phyloP scores from a whole-genome alignment of 2,888 invertebrate species.

The Crematogaster levior region DNA sequence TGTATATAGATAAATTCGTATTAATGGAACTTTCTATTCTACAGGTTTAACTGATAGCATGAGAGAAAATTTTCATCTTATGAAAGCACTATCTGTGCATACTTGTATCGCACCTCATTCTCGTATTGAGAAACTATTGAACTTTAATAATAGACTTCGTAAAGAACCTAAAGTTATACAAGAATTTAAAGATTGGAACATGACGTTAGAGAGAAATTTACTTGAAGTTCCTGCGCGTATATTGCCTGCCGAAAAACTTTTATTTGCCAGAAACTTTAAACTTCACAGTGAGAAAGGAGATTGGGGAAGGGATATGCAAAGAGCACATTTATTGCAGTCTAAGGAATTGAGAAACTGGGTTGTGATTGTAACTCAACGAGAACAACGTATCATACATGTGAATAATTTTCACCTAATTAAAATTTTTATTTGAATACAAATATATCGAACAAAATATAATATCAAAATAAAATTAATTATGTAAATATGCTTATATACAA shows the following conservation, averaged over 20 bases:
- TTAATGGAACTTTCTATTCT: background rate
- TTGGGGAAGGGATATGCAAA: conserved; percentile 91
- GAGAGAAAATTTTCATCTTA: conserved; percentile 88
- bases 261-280: conserved; percentile 84
- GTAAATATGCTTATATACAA: background rate
- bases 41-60: conserved; percentile 88
- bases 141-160: conserved; percentile 89
- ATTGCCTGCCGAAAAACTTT: conserved; percentile 89
- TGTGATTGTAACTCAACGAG: conserved; percentile 79
- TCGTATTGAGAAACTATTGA: conserved; percentile 89
- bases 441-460: background rate
- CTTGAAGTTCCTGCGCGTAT: conserved; percentile 90
- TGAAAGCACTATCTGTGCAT: conserved; percentile 90
- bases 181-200: conserved; percentile 90
- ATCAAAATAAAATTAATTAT: background rate
- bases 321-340: conserved; percentile 83
- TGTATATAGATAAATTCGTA: background rate
- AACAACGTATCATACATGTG: conserved; percentile 15
- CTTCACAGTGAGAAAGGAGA: conserved; percentile 87
- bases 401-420: background rate
- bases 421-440: background rate
- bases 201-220: conserved; percentile 89
- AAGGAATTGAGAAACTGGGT: conserved; percentile 84
- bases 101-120: conserved; percentile 91
- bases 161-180: conserved; percentile 85